Evolutionary conservation across 2,113 vertebrate genomes (phyloP).

Genomic region (Bubo blakistoni): DNA sequence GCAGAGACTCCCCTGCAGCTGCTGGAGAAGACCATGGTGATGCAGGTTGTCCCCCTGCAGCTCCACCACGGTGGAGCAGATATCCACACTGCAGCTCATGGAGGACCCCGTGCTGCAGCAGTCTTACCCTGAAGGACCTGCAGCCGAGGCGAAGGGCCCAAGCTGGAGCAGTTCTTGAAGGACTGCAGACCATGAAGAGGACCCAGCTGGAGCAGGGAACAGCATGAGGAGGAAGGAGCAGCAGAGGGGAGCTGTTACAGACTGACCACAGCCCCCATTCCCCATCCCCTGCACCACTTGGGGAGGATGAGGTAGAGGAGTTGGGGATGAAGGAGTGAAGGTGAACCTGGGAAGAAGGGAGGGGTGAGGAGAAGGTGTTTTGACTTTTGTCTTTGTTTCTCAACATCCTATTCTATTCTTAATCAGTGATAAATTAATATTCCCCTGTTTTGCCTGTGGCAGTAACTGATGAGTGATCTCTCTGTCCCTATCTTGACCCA

Average conservation of each 20-base stretch:
- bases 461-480: neutral
- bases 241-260: neutral
- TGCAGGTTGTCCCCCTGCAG: neutral
- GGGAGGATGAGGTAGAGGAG: neutral
- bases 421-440: neutral
- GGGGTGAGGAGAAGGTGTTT: neutral
- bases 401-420: neutral
- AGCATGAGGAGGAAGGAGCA: neutral
- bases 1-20: neutral
- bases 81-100: neutral
- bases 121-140: neutral
- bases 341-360: neutral
- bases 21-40: neutral
- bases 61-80: fast-evolving
- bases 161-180: neutral
- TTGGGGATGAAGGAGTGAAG: neutral
- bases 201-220: neutral
- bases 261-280: neutral
- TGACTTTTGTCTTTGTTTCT: neutral
- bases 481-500: neutral
- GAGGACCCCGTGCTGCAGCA: neutral
- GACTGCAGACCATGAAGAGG: neutral
- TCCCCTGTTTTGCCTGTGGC: neutral
- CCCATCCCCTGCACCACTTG: neutral
- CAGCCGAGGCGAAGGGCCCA: neutral